Base-by-base conservation (phyloP, 2,888 invertebrate species). In the Argyresthia goedartella region DNA sequence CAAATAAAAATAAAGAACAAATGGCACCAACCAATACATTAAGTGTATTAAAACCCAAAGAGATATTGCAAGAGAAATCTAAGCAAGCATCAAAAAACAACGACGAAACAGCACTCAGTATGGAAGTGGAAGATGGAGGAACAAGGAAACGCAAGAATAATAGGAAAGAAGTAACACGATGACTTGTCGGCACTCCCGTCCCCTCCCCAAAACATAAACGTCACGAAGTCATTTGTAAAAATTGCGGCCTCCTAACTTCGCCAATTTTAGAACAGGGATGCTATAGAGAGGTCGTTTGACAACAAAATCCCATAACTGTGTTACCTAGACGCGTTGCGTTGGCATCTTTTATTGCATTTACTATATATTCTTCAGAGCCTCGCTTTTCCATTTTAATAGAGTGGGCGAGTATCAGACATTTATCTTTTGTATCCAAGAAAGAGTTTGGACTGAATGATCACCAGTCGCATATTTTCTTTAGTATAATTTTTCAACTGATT, bases 191-290 rank as follows among this genome's bases (percentile, higher is more conserved):
- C 74, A 71, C 69, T 65, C 79, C 79, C 81, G 70, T 82, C 82
- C 82, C 79, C 81, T 71, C 82, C 82, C 82, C 76, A 72, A 72
- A 48, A 79, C 76, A 79, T 82, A 84, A 82, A 81, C 81, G 85
- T 82, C 84, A 78, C 81, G 75, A 81, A 81, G 85, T 85, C 85
- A 86, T 86, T 86, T 86, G 85, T 85, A 85, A 86, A 85, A 86
- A 85, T 85, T 84, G 84, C 76, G 82, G 81, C 81, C 74, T 80
- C 70, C 71, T 67, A 81, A 84, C 74, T 82, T 82, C 76, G 75
- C 70, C 78, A 80, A 80, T 79, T 82, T 81, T 64, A 57, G 63
- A 68, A 81, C 73, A 78, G 53, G 46, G 60, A 60, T 57, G 56
- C 57, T 44, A 49, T 65, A 54, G 80, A 81, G 75, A 57, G 55